Evolutionary conservation across 92 coral and sea anemone species (phyloP), one percentile per base, ranked within the genome.

Genomic region (Zoanthus solanderi): DNA sequence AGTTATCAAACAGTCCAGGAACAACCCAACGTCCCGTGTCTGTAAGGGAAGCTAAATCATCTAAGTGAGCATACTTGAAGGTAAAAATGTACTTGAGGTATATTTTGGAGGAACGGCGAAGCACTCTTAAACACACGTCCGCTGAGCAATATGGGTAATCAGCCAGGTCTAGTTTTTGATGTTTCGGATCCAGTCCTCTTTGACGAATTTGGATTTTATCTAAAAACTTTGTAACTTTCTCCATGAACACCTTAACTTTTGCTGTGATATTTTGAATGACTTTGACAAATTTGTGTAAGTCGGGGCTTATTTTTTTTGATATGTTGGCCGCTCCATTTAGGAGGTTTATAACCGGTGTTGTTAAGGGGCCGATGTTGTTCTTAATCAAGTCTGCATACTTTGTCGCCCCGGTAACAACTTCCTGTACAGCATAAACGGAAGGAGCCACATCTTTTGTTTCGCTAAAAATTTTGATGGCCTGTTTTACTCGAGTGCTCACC

Each of bases 1-100:
- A 97, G 58, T 95, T 93, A 77, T 97, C 99, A 83, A 97, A 97
- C 12, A 97, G 91, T 11, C 99, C 98, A 2, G 99, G 99, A 28
- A 90, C 94, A 16, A 94, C 93, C 99, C 99, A 95, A 58, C 92
- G 92, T n/a, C 97, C 98, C 18, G 94, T 72, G 53, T 79, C 91
- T 29, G 90, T 71, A 87, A 95, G 90, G 28, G 99, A 93, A 3
- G 99, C 96, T 28, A 97, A 92, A 83, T 97, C 99, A 57, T 97
- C 99, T 9, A 97, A 91, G 73, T 97, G 99, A 37, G 97, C 97
- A 79, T 89, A 97, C 82, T 94, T 97, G 94, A 98, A 95, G 9
- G 95, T 84, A 69, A 97, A 97, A 17, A 97, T 92, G 12, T 93
- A 92, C 11, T 84, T 87, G 3, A 90, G 91, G 78, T 97, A 97